phyloP scores from a whole-genome alignment of 2,888 invertebrate genomes.

The Caenorhabditis zanzibari region DNA sequence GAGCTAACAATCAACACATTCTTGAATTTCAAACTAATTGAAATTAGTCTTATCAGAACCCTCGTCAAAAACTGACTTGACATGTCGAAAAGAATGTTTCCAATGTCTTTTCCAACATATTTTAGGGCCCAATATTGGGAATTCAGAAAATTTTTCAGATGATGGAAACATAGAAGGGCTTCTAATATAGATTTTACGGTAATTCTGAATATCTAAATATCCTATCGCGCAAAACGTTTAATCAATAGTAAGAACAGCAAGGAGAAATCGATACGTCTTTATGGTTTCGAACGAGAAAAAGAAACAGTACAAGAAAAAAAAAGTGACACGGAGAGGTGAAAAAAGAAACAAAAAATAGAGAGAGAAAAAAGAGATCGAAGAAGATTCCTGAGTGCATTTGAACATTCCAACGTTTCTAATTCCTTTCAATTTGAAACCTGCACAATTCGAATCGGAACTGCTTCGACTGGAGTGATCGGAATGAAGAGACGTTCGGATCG shows the following conservation, averaged over 20 bases:
- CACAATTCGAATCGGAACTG: constrained; percentile 60
- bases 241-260: neutral
- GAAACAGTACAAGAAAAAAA: constrained; percentile 1
- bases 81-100: too few relatives aligned
- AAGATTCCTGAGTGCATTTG: constrained; percentile 46
- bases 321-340: neutral
- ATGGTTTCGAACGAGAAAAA: constrained; percentile 1
- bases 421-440: constrained; percentile 51
- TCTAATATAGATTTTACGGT: too few relatives aligned
- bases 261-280: neutral
- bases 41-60: too few relatives aligned
- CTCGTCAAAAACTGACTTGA: too few relatives aligned
- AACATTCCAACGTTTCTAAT: neutral
- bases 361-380: constrained; percentile 21
- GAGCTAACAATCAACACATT: too few relatives aligned
- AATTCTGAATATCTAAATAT: neutral
- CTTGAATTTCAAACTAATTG: too few relatives aligned
- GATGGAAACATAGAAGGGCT: too few relatives aligned
- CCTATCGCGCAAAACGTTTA: constrained; percentile 1
- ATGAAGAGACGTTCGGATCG: constrained; percentile 63
- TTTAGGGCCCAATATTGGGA: too few relatives aligned
- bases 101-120: too few relatives aligned
- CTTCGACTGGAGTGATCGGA: constrained; percentile 60
- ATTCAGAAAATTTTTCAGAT: too few relatives aligned
- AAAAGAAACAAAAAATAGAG: neutral